Percentiles rank a stretch among this genome's conserved stretches.
These are phyloP conservation scores for Teleiodes luculella DNA, from an alignment of 2,888 invertebrate species.

Conservation along the genomic window DNA sequence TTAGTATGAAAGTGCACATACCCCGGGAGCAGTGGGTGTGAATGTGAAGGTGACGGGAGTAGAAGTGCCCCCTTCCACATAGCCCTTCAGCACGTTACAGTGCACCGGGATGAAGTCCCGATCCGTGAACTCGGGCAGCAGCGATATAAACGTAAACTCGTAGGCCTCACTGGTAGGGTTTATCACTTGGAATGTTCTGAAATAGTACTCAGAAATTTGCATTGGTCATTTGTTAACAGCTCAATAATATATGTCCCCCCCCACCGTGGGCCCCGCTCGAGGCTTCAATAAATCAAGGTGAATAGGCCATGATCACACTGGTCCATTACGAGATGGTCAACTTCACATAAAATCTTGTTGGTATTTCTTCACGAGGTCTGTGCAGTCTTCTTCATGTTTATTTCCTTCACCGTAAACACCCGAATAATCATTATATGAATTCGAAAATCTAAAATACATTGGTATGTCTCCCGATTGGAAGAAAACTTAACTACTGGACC, in stretches of 20 bases:
- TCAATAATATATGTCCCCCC: too few relatives aligned
- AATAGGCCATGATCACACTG: too few relatives aligned
- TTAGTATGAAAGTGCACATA: constrained; percentile 25
- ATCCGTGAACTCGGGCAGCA: constrained; percentile 36
- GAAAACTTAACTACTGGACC: too few relatives aligned
- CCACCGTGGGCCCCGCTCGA: too few relatives aligned
- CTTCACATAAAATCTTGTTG: too few relatives aligned
- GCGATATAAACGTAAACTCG: constrained; percentile 69
- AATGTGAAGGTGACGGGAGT: constrained; percentile 81
- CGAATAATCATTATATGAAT: too few relatives aligned
- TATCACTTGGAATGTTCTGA: constrained; percentile 80
- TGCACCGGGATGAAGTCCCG: constrained; percentile 76
- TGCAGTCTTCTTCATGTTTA: too few relatives aligned
- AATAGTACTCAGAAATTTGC: constrained; percentile 25
- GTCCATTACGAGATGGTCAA: too few relatives aligned
- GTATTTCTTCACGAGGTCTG: background rate
- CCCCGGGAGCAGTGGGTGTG: constrained; percentile 80
- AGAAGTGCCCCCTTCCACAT: constrained; percentile 78
- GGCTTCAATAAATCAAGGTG: too few relatives aligned
- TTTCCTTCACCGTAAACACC: too few relatives aligned
- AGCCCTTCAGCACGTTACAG: constrained; percentile 79
- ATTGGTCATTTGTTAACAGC: background rate
- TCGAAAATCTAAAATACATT: too few relatives aligned
- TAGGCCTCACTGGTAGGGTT: constrained; percentile 82
- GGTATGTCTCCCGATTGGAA: too few relatives aligned